These are phyloP conservation scores for Orchesellides sinensis DNA, from an alignment of 2,888 invertebrate genomes.

Conservation along the genomic window DNA sequence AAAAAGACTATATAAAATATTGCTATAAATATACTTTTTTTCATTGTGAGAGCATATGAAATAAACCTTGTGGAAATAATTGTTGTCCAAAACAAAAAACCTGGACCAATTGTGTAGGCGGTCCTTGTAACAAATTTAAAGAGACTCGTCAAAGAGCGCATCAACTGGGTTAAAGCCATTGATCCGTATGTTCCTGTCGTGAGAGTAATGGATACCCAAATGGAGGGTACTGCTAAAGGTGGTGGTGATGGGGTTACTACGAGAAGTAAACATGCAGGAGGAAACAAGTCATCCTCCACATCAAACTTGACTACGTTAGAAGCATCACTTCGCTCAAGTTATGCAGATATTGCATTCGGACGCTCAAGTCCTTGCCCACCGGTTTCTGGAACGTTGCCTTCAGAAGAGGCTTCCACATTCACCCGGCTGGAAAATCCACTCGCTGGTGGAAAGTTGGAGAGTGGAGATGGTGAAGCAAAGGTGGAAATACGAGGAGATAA, in stretches of 20 bases:
- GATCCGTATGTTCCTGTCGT: slow-evolving; percentile 48
- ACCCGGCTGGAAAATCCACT: slow-evolving; percentile 57
- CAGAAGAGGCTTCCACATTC: slow-evolving; percentile 44
- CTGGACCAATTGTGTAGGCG: too few species aligned
- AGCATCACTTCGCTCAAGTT: slow-evolving; percentile 76
- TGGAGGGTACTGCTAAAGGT: slow-evolving; percentile 39
- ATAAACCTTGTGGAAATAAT: too few species aligned
- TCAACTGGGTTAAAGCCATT: neutral
- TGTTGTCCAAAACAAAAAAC: too few species aligned
- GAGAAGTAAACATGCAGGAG: slow-evolving; percentile 7
- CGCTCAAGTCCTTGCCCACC: slow-evolving; percentile 78
- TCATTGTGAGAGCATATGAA: too few species aligned
- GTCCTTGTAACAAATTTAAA: too few species aligned
- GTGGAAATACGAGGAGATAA: too few species aligned
- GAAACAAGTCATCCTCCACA: slow-evolving; percentile 11
- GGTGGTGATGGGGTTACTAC: neutral
- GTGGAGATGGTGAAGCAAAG: neutral
- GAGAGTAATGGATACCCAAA: slow-evolving; percentile 46
- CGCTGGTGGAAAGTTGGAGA: neutral
- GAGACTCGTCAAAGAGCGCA: neutral
- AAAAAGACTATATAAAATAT: neutral
- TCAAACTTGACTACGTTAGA: slow-evolving; percentile 60
- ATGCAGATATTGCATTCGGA: slow-evolving; percentile 86
- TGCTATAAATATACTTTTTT: neutral
- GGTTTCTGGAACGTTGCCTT: slow-evolving; percentile 75